Evolutionary conservation across 1,140 invertebrate genomes (phyloP), one percentile per base, ranked within the genome.

Genomic region (Trinorchestia longiramus): DNA sequence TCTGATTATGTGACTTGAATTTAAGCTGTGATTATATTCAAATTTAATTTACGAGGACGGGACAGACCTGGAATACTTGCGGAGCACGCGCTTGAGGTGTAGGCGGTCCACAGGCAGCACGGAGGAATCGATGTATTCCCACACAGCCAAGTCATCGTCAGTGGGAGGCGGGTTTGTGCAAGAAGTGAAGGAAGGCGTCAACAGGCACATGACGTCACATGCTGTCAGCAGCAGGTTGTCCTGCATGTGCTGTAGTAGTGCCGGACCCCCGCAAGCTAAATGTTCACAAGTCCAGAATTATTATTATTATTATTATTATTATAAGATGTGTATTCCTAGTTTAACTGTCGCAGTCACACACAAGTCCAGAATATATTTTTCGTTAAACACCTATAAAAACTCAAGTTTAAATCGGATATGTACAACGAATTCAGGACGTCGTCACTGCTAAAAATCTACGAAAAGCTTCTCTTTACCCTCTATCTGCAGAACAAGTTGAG

Each of bases 211-310:
- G 43, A 94, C 92, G 44, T 94, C 92, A 47, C 92, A 94, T 8
- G 92, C 44, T 15, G 92, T 94, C 92, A 94, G 44, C 43, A 94
- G 92, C 36, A 94, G 92, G 43, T 94, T 94, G 92, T 94, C 92
- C 41, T 94, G 92, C 92, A 94, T 94, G 44, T 94, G 92, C 44
- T 94, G 92, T 11, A 94, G 92, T 19, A 94, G 36, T 0, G 43
- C 40, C 43, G 92, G 92, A 4, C 92, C 92, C 17, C 92, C 92
- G 44, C 43, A 45, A 43, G 44, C 92, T 94, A 36, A 6, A 43
- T 15, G 36, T n/a, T n/a, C n/a, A n/a, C n/a, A n/a, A n/a, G n/a
- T n/a, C n/a, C n/a, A n/a, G n/a, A n/a, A n/a, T n/a, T 77, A 77
- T 77, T 77, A 40, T 17, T 17, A 40, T 77, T 77, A 77, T 77